Conservation (phyloP, 2,888 invertebrate genomes). For the Mechanitis messenoides region DNA sequence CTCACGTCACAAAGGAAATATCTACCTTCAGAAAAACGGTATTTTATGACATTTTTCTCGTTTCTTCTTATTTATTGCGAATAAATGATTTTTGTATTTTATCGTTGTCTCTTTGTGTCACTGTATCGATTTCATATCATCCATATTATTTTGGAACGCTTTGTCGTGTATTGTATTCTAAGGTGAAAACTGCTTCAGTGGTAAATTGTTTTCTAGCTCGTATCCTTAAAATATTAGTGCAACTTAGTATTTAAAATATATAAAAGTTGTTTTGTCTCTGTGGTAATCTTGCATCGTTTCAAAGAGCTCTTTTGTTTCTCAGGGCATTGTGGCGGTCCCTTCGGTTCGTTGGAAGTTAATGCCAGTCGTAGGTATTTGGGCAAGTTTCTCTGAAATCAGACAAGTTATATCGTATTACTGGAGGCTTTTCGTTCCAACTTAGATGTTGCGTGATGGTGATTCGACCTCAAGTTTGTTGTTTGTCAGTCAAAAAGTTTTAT, state of each 20-base stretch:
- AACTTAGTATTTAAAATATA: slow-evolving; percentile 1
- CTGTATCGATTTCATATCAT: not conserved
- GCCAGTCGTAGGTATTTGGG: slow-evolving; percentile 55
- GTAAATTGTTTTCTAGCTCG: too few relatives aligned
- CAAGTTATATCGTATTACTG: slow-evolving; percentile 64
- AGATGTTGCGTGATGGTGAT: slow-evolving; percentile 61
- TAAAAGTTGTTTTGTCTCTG: slow-evolving; percentile 42
- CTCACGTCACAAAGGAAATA: slow-evolving; percentile 55
- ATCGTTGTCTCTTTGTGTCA: not conserved
- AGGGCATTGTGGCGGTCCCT: slow-evolving; percentile 59
- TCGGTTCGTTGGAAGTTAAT: slow-evolving; percentile 56
- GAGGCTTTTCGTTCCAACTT: slow-evolving; percentile 61
- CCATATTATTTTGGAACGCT: not conserved
- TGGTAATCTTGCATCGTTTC: slow-evolving; percentile 47
- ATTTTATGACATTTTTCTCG: slow-evolving; percentile 30
- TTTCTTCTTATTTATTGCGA: slow-evolving; percentile 32
- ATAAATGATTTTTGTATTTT: slow-evolving; percentile 14
- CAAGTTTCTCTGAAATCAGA: slow-evolving; percentile 61
- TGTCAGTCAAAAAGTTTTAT: slow-evolving; percentile 52
- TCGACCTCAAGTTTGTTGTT: slow-evolving; percentile 61
- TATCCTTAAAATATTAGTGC: not conserved
- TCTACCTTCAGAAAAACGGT: slow-evolving; percentile 17
- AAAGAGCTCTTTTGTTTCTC: slow-evolving; percentile 60
- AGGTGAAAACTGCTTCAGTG: not conserved
- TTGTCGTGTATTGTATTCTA: not conserved